These are phyloP conservation scores for Capitulum mitella DNA, from an alignment of 2,888 invertebrate genomes.

Conservation along the genomic window DNA sequence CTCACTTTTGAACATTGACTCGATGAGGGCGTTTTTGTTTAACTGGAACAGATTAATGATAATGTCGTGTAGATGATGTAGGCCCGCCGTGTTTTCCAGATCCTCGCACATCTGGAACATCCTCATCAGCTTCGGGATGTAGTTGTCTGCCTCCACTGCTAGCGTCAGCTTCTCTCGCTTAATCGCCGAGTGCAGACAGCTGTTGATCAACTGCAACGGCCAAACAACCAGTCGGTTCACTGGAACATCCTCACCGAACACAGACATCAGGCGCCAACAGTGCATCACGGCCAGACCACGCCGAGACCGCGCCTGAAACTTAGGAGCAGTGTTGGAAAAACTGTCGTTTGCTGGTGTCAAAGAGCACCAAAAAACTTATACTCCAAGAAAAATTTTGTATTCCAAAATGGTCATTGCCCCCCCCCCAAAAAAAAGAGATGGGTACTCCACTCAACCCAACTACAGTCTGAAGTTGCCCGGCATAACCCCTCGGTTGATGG, in stretches of 20 bases:
- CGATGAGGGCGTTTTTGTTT: constrained; percentile 93
- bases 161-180: constrained; percentile 90
- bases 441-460: too few relatives aligned
- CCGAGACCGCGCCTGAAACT: too few relatives aligned
- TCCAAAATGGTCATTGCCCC: too few relatives aligned
- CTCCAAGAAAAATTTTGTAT: too few relatives aligned
- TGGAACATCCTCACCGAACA: background rate
- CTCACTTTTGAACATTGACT: constrained; percentile 85
- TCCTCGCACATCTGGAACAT: constrained; percentile 97
- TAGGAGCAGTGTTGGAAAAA: too few relatives aligned
- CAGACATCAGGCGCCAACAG: too few relatives aligned
- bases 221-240: background rate
- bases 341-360: too few relatives aligned
- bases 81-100: constrained; percentile 84
- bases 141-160: constrained; percentile 87
- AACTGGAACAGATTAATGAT: constrained; percentile 97
- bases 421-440: too few relatives aligned
- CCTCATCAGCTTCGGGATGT: constrained; percentile 88
- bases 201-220: constrained; percentile 58
- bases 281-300: too few relatives aligned
- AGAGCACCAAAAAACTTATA: too few relatives aligned
- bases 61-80: constrained; percentile 94
- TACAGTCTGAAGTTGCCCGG: too few relatives aligned
- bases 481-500: too few relatives aligned
- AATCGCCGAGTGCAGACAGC: constrained; percentile 78